These are phyloP conservation scores for Agrochola lychnidis DNA, from an alignment of 2,888 invertebrate species.

Conservation along the genomic window DNA sequence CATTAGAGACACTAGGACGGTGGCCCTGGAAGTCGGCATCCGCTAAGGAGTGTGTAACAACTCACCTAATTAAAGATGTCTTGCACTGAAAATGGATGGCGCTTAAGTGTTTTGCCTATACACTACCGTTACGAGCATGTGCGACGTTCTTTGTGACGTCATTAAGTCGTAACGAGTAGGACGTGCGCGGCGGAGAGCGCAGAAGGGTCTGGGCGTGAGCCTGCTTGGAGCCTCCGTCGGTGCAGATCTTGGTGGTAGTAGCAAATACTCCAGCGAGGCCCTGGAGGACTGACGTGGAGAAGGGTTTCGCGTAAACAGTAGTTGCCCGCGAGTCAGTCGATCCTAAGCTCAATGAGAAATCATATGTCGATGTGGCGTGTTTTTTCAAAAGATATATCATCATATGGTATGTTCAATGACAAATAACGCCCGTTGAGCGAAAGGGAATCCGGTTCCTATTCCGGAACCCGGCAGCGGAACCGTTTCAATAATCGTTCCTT, in stretches of 20 bases:
- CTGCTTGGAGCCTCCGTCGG: slow-evolving; percentile 89
- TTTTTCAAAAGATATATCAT: neutral
- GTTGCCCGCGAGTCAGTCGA: slow-evolving; percentile 91
- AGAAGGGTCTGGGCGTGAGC: slow-evolving; percentile 90
- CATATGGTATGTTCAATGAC: slow-evolving; percentile 18
- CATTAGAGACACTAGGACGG: slow-evolving; percentile 49
- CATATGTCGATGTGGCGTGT: slow-evolving; percentile 81
- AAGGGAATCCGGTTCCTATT: slow-evolving; percentile 90
- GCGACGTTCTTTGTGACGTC: slow-evolving; percentile 68
- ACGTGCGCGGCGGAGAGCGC: slow-evolving; percentile 85
- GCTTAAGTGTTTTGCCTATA: slow-evolving; percentile 86
- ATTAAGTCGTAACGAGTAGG: slow-evolving; percentile 92
- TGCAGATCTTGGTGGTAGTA: slow-evolving; percentile 40
- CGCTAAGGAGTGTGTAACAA: slow-evolving; percentile 83
- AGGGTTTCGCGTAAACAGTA: slow-evolving; percentile 88
- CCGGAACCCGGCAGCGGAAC: slow-evolving; percentile 91
- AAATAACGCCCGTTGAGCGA: slow-evolving; percentile 86
- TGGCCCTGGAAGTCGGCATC: slow-evolving; percentile 57
- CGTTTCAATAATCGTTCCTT: slow-evolving; percentile 83
- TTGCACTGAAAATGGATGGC: slow-evolving; percentile 77
- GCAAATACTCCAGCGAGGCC: slow-evolving; percentile 77
- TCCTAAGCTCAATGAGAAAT: slow-evolving; percentile 90
- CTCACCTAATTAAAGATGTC: slow-evolving; percentile 86
- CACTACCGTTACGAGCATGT: slow-evolving; percentile 82
- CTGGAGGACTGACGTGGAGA: slow-evolving; percentile 91